These are phyloP conservation scores for human (Homo sapiens) DNA, from an alignment of 2,113 vertebrate genomes.

Conservation along the genomic window DNA sequence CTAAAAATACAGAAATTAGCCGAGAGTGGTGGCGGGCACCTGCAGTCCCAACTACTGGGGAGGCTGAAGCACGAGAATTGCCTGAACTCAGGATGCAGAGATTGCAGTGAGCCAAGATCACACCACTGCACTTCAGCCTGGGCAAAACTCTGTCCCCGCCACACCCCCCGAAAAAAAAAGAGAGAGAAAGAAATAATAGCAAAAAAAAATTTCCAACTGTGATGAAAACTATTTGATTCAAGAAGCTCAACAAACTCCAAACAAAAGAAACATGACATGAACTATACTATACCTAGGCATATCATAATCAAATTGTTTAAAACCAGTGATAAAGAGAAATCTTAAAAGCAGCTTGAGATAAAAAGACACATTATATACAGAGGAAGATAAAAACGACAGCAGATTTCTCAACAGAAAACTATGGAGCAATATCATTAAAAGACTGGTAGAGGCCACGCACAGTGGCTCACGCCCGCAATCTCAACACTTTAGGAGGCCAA, in stretches of 20 bases:
- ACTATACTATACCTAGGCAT: not conserved
- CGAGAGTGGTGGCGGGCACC: too few species aligned
- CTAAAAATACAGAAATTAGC: too few species aligned
- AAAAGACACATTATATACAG: not conserved
- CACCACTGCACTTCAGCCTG: too few species aligned
- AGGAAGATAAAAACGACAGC: not conserved
- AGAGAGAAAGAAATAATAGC: too few species aligned
- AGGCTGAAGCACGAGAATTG: too few species aligned
- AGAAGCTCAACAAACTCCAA: conserved; percentile 15
- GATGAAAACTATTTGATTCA: not conserved
- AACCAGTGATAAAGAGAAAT: not conserved
- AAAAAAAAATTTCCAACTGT: not conserved
- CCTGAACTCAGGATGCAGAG: too few species aligned
- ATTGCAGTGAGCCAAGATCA: too few species aligned
- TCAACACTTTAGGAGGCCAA: too few species aligned
- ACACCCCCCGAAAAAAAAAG: too few species aligned
- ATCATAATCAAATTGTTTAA: not conserved
- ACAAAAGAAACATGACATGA: not conserved
- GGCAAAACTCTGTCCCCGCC: too few species aligned
- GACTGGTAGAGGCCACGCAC: not conserved
- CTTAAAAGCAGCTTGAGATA: not conserved
- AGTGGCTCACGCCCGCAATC: too few species aligned
- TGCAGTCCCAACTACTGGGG: too few species aligned
- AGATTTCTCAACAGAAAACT: not conserved
- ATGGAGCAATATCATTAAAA: not conserved